Evolutionary conservation across 2,888 invertebrate species (phyloP).

Genomic region (Plagodis pulveraria): DNA sequence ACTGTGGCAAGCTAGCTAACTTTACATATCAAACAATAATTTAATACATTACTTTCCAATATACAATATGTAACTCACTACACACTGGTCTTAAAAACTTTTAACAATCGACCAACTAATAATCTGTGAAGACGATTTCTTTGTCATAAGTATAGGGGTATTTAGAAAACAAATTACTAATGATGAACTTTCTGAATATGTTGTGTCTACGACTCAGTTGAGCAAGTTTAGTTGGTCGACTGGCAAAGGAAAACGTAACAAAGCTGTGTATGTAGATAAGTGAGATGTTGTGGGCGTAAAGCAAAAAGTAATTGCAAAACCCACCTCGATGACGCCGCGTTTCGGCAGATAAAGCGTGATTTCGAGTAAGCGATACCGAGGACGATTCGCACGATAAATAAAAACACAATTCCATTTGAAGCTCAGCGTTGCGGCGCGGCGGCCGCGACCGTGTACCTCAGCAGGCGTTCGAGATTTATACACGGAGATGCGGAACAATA

Average conservation of each 20-base stretch:
- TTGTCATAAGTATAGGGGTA: too few species aligned
- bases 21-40: slow-evolving; percentile 32
- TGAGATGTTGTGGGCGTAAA: slow-evolving; percentile 39
- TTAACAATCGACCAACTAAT: slow-evolving; percentile 11
- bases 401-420: slow-evolving; percentile 85
- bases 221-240: slow-evolving; percentile 4
- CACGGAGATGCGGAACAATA: slow-evolving; percentile 82
- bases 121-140: not conserved
- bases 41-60: not conserved
- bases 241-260: slow-evolving; percentile 4
- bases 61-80: not conserved
- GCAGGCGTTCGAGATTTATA: slow-evolving; percentile 85
- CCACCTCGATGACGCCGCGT: slow-evolving; percentile 65
- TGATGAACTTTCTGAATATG: too few species aligned
- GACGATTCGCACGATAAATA: slow-evolving; percentile 84
- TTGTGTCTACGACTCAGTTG: too few species aligned
- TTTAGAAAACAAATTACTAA: too few species aligned
- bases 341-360: slow-evolving; percentile 82
- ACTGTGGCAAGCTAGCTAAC: slow-evolving; percentile 31
- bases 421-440: slow-evolving; percentile 69
- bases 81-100: not conserved
- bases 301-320: slow-evolving; percentile 53
- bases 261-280: slow-evolving; percentile 28
- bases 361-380: slow-evolving; percentile 80
- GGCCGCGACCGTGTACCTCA: slow-evolving; percentile 83